A percentile compares a stretch with the other conserved stretches of the same genome.
Evolutionary conservation across 2,888 invertebrate species (phyloP).

Genomic region (Caradrina clavipalpis): DNA sequence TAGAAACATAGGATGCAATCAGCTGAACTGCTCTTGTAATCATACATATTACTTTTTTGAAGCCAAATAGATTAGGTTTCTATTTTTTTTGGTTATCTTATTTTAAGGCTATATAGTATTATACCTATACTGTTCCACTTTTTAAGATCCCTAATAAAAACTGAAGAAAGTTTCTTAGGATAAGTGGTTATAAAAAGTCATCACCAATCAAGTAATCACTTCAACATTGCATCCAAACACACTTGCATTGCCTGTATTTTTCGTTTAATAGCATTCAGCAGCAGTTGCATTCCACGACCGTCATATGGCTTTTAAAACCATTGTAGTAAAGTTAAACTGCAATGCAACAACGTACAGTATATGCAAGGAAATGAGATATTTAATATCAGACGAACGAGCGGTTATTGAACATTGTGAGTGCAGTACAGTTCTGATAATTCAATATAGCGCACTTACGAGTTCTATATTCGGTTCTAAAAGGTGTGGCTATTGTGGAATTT

Average conservation of each 20-base stretch:
- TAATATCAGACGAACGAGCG: conserved; percentile 34
- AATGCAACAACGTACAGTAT: not conserved
- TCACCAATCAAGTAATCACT: not conserved
- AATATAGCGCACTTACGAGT: conserved; percentile 45
- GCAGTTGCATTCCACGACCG: too few species aligned
- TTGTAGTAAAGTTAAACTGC: not conserved
- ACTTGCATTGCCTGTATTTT: too few species aligned
- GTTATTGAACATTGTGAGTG: conserved; percentile 32
- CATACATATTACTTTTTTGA: too few species aligned
- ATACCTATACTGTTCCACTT: too few species aligned
- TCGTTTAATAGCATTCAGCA: not conserved
- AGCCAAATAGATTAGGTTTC: too few species aligned
- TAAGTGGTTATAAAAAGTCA: not conserved
- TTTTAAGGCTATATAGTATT: too few species aligned
- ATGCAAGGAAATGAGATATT: conserved; percentile 40
- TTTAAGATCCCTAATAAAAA: too few species aligned
- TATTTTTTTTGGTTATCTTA: too few species aligned
- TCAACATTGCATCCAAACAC: not conserved
- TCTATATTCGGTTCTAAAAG: conserved; percentile 24
- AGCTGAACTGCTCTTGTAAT: not conserved
- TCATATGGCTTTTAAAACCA: not conserved
- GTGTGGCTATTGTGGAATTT: conserved; percentile 15
- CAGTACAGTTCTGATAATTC: conserved; percentile 42
- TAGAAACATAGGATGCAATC: not conserved
- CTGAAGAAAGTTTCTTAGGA: too few species aligned